Evolutionary conservation across 2,797 vertebrate species (phyloP).

Genomic region (Melanotaenia maccullochi): DNA sequence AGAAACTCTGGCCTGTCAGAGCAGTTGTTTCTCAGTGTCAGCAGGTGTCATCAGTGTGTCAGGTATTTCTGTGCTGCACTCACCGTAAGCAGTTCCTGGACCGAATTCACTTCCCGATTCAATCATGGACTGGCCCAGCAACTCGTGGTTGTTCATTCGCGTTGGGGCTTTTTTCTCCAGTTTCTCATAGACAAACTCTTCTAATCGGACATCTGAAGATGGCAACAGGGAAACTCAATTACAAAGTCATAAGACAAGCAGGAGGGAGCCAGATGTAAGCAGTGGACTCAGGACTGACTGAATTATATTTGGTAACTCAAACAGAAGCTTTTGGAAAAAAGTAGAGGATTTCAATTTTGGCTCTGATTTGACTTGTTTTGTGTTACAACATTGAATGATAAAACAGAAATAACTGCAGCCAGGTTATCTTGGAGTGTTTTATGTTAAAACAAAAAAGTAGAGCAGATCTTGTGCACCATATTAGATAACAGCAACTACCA

Average conservation of each 20-base stretch:
- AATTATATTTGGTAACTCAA: neutral
- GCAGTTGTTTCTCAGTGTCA: neutral
- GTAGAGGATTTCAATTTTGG: neutral
- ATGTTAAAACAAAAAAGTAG: neutral
- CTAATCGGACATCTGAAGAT: constrained; percentile 93
- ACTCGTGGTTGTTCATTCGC: constrained; percentile 94
- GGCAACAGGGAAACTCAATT: constrained; percentile 73
- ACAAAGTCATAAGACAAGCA: constrained; percentile 73
- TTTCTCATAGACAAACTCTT: constrained; percentile 98
- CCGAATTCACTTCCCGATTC: constrained; percentile 96
- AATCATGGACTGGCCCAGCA: constrained; percentile 94
- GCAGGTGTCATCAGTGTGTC: constrained; percentile 4
- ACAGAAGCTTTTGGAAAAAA: constrained; percentile 4
- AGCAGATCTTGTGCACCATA: constrained; percentile 10
- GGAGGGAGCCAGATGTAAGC: constrained; percentile 23
- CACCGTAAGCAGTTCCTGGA: constrained; percentile 96
- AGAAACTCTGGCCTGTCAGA: neutral
- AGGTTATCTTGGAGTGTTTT: constrained; percentile 4
- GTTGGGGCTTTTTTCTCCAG: constrained; percentile 96
- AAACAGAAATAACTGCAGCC: neutral
- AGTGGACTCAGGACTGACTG: constrained; percentile 12
- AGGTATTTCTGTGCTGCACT: constrained; percentile 48
- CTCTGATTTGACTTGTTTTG: constrained; percentile 5
- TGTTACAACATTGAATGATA: neutral
- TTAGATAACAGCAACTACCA: constrained; percentile 7